phyloP scores from a whole-genome alignment of 1,140 invertebrate species.

The Campodea augens region DNA sequence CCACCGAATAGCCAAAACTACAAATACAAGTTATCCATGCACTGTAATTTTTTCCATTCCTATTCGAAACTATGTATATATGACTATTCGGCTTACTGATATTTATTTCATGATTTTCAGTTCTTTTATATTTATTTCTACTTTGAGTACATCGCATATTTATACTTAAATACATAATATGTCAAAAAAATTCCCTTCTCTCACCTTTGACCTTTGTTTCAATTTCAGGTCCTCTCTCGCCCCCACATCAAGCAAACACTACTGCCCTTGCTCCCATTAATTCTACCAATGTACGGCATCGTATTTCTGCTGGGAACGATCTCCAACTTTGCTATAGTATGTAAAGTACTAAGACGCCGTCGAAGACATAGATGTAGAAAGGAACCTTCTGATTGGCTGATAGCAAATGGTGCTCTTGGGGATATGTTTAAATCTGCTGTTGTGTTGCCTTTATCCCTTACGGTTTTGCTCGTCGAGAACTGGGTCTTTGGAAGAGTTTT shows the following conservation, averaged over 20 bases:
- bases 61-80: no score
- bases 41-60: no score
- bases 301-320: neutral
- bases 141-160: no score
- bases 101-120: no score
- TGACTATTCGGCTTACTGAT: no score
- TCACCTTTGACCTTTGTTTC: neutral
- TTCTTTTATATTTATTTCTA: no score
- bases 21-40: no score
- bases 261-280: neutral
- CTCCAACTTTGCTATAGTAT: neutral
- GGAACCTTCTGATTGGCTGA: slow-evolving; percentile 41
- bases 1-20: no score
- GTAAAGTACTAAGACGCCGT: neutral
- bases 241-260: neutral
- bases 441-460: slow-evolving; percentile 42
- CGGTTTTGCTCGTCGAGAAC: slow-evolving; percentile 45
- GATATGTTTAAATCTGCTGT: slow-evolving; percentile 44
- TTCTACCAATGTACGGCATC: neutral
- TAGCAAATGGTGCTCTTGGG: slow-evolving; percentile 43
- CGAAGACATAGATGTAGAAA: neutral
- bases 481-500: slow-evolving; percentile 53
- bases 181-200: no score
- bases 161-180: no score
- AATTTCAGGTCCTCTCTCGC: no score